Evolutionary conservation across 2,888 invertebrate genomes (phyloP), one percentile per base, ranked within the genome.

Genomic region (Hydriomena furcata): DNA sequence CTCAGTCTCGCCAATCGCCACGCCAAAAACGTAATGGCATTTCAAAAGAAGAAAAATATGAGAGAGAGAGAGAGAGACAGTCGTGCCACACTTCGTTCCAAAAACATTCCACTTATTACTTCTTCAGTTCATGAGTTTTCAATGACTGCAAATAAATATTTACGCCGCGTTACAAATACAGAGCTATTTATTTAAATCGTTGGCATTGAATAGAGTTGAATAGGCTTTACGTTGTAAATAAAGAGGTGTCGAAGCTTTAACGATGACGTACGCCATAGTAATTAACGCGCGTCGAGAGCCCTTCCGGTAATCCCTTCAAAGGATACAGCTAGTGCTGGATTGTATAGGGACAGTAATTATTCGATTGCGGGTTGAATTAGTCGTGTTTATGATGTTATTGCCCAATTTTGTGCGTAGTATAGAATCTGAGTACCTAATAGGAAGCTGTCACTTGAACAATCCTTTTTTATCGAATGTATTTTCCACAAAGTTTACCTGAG

Each of bases 271-370:
- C n/a, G 34, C 24, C 41, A 43, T 68, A 75, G 71, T 80, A 80
- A 78, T 79, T 81, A 81, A 74, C 75, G 69, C 68, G 71, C 65
- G 65, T 63, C 52, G 61, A 76, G 64, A 63, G 65, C 68, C 68
- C 65, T 45, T 53, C 54, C 55, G 49, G 53, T 76, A 76, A 77
- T 75, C 73, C 71, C 73, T 69, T 76, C 77, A 77, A 77, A 76
- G 69, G 37, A 42, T 28, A 25, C 8, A 10, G 42, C 13, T 13
- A 32, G 24, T 27, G 10, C 28, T 23, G 41, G 8, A 31, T 37
- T 37, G 24, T 42, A 23, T 17, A 6, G 35, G 20, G 38, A 12
- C 47, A 28, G 17, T 41, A 20, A 30, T 41, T 30, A 35, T 21
- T 41, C 11, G 35, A 41, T 47, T 34, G 28, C 5, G 44, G 10